A percentile compares a stretch with the other conserved stretches of the same genome.
phyloP scores from a whole-genome alignment of 2,888 invertebrate genomes.

The Nineta flava region DNA sequence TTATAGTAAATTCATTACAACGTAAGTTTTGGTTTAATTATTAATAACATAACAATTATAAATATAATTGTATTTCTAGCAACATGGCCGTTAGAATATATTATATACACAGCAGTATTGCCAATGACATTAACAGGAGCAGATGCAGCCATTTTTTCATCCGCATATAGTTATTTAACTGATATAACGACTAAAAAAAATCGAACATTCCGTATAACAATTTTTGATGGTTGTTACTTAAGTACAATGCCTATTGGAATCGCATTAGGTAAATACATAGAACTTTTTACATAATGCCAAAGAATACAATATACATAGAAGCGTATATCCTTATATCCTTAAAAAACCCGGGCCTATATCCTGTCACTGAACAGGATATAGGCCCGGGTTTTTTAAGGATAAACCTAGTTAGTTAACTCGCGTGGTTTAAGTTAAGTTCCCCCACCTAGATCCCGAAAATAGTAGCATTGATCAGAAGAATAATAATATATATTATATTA shows the following conservation, averaged over 20 bases:
- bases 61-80: constrained; percentile 16
- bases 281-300: not conserved
- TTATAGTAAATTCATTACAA: constrained; percentile 49
- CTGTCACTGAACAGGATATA: too few species aligned
- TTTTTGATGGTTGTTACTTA: constrained; percentile 68
- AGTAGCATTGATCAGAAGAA: too few species aligned
- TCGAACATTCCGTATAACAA: constrained; percentile 63
- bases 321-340: too few species aligned
- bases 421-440: too few species aligned
- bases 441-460: too few species aligned
- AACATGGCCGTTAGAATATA: constrained; percentile 56
- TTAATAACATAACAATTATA: not conserved
- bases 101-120: constrained; percentile 58
- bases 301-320: too few species aligned
- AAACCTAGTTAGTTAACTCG: too few species aligned
- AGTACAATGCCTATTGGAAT: constrained; percentile 72
- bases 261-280: constrained; percentile 39
- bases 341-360: too few species aligned
- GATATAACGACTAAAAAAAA: constrained; percentile 53
- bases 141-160: constrained; percentile 64
- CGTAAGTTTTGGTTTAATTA: constrained; percentile 23
- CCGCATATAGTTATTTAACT: constrained; percentile 64
- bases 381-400: too few species aligned
- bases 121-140: constrained; percentile 65
- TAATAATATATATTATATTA: too few species aligned